phyloP scores from a whole-genome alignment of 2,797 vertebrate genomes.

The Protonibea diacanthus region DNA sequence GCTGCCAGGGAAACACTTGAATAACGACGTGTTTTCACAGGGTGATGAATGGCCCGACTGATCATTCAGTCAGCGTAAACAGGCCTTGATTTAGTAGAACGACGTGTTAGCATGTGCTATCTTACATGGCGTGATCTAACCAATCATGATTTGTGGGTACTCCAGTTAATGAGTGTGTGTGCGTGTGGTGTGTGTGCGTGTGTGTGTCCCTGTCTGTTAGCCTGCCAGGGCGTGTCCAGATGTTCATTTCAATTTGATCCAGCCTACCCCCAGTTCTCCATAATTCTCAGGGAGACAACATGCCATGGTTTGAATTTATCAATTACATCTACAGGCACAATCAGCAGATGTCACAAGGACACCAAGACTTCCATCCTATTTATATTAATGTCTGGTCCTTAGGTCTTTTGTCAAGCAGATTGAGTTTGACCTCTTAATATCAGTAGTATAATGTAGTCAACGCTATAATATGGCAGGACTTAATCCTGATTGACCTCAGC shows the following conservation, averaged over 20 bases:
- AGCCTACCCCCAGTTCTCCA: slow-evolving; percentile 23
- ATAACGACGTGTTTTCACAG: slow-evolving; percentile 30
- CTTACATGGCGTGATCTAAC: slow-evolving; percentile 46
- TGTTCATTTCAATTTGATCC: slow-evolving; percentile 62
- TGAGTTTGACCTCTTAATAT: slow-evolving; percentile 47
- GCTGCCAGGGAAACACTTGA: slow-evolving; percentile 46
- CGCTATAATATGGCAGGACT: slow-evolving; percentile 33
- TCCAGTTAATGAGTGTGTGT: slow-evolving; percentile 51
- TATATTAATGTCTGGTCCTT: slow-evolving; percentile 20
- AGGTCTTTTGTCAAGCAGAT: slow-evolving; percentile 33
- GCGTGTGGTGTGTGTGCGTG: slow-evolving; percentile 12
- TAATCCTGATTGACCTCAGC: slow-evolving; percentile 61
- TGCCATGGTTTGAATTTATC: slow-evolving; percentile 34
- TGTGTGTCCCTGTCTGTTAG: not conserved
- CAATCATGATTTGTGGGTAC: slow-evolving; percentile 46
- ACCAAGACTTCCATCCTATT: slow-evolving; percentile 27
- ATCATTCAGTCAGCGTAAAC: slow-evolving; percentile 37
- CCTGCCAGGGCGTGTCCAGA: slow-evolving; percentile 61
- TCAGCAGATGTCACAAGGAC: slow-evolving; percentile 47
- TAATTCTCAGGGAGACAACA: slow-evolving; percentile 44
- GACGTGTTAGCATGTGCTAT: slow-evolving; percentile 45
- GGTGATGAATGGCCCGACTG: slow-evolving; percentile 38
- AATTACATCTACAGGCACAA: slow-evolving; percentile 33
- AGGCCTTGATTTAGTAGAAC: slow-evolving; percentile 53
- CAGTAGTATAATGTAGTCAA: slow-evolving; percentile 2